Evolutionary conservation across 2,888 invertebrate species (phyloP).

Genomic region (Yponomeuta malinellus): DNA sequence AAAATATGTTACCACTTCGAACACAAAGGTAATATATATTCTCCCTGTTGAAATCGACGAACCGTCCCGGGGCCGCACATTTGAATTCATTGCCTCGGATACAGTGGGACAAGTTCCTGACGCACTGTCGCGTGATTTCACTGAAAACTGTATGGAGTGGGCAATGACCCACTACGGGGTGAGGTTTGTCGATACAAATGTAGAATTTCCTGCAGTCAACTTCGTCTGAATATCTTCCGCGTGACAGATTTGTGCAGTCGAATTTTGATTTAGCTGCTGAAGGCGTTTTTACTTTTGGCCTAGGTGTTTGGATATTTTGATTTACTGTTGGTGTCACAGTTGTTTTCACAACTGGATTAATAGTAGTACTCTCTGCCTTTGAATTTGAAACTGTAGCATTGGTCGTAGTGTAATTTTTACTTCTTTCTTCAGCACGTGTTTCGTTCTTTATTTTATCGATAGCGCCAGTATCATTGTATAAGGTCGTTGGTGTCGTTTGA

Average conservation of each 20-base stretch:
- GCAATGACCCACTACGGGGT: conserved; percentile 47
- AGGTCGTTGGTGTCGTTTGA: background rate
- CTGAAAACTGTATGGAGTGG: conserved; percentile 62
- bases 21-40: conserved; percentile 64
- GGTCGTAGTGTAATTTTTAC: background rate
- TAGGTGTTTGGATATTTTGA: conserved; percentile 14
- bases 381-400: background rate
- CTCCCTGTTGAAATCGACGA: conserved; percentile 46
- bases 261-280: conserved; percentile 21
- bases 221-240: conserved; percentile 65
- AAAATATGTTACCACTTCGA: conserved; percentile 36
- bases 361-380: background rate
- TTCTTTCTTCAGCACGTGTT: background rate
- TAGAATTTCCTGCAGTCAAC: conserved; percentile 70
- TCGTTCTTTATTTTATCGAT: background rate
- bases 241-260: conserved; percentile 35
- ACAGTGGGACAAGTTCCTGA: conserved; percentile 64
- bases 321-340: conserved; percentile 10
- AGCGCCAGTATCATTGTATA: background rate
- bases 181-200: conserved; percentile 52
- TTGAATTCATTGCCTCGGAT: conserved; percentile 61
- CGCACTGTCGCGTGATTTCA: conserved; percentile 60
- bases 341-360: background rate
- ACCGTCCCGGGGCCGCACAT: conserved; percentile 60
- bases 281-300: background rate